Conservation (phyloP, 2,888 invertebrate genomes). For the Mylabris sibirica region DNA sequence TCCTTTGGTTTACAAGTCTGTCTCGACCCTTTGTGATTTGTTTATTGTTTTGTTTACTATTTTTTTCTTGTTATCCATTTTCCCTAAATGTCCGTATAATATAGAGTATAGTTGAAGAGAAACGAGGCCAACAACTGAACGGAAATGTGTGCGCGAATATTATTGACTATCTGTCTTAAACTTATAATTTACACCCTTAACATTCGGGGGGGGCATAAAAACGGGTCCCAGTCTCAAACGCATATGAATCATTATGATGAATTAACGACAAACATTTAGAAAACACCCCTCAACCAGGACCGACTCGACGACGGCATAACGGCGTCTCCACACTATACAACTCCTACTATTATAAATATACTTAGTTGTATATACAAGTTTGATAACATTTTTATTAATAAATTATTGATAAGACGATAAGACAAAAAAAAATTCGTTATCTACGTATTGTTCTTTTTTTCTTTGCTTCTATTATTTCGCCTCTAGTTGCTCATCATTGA, state of each 20-base stretch:
- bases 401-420: too few relatives aligned
- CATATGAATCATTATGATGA: conserved; percentile 64
- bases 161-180: conserved; percentile 64
- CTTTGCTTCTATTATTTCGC: not conserved
- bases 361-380: not conserved
- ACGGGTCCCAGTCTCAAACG: conserved; percentile 62
- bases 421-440: too few relatives aligned
- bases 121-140: conserved; percentile 37
- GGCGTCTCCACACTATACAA: conserved; percentile 34
- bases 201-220: conserved; percentile 61
- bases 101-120: conserved; percentile 30
- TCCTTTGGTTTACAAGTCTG: too few relatives aligned
- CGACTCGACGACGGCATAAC: conserved; percentile 41
- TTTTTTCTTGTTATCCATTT: not conserved
- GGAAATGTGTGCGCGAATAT: conserved; percentile 51
- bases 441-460: not conserved
- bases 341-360: conserved; percentile 17
- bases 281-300: conserved; percentile 58
- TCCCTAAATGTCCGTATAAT: not conserved
- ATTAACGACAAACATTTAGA: conserved; percentile 64
- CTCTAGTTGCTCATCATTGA: not conserved
- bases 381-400: too few relatives aligned
- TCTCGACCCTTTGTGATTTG: too few relatives aligned
- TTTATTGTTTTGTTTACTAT: not conserved
- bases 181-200: conserved; percentile 63